Evolutionary conservation across 2,113 vertebrate species (phyloP).

Genomic region (Aegypius monachus): DNA sequence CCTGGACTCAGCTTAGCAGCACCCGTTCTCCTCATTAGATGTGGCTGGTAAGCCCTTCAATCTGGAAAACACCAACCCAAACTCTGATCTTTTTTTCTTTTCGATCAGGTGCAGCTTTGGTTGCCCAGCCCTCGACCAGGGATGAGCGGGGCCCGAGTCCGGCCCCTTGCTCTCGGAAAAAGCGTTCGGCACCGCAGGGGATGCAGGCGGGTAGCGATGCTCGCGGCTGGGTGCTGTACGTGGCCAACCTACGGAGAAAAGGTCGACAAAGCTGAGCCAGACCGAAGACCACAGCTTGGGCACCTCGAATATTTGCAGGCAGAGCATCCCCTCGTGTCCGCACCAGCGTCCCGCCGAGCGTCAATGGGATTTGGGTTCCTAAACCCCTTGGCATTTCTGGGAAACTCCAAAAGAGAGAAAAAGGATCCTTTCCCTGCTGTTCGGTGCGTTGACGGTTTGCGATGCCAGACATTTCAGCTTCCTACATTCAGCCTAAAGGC

Average conservation of each 20-base stretch:
- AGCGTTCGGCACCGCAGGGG: rapidly evolving
- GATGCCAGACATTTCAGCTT: neutral
- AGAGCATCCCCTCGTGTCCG: rapidly evolving
- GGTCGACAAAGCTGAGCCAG: neutral
- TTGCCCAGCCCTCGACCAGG: rapidly evolving
- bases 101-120: neutral
- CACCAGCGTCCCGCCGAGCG: neutral
- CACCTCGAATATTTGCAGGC: neutral
- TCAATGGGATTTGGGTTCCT: neutral
- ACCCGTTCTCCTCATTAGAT: neutral
- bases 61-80: neutral
- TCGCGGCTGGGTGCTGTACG: neutral
- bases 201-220: neutral
- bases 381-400: neutral
- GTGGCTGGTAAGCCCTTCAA: neutral
- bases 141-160: rapidly evolving
- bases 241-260: neutral
- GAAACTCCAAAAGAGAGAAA: neutral
- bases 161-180: neutral
- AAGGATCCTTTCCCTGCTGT: neutral
- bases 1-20: neutral
- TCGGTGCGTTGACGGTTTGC: neutral
- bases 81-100: neutral
- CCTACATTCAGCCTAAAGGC: conserved; percentile 38
- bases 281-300: neutral